Percentiles rank a stretch among this genome's conserved stretches.
phyloP scores from a whole-genome alignment of 2,888 invertebrate genomes.

The Bedellia somnulentella region DNA sequence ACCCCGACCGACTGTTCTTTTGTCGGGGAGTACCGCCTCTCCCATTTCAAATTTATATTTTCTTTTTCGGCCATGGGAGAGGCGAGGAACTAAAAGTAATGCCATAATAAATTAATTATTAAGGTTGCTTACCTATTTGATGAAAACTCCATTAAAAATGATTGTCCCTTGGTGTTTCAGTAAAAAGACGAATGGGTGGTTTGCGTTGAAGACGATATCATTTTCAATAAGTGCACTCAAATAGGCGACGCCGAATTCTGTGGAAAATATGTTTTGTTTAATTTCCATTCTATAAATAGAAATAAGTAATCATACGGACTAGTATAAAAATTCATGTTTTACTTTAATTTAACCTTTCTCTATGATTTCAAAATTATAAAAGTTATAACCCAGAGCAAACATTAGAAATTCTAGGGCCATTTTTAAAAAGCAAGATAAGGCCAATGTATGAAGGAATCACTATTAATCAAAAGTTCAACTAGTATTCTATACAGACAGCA shows the following conservation, averaged over 20 bases:
- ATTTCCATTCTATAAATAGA: too few relatives aligned
- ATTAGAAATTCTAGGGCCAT: background rate
- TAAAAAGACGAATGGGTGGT: conserved; percentile 25
- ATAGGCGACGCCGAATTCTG: conserved; percentile 13
- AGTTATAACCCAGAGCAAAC: background rate
- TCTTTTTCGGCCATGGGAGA: too few relatives aligned
- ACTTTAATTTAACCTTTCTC: background rate
- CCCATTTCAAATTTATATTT: too few relatives aligned
- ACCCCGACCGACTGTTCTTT: too few relatives aligned
- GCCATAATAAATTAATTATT: too few relatives aligned
- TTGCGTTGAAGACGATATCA: conserved; percentile 15
- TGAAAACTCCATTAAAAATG: conserved; percentile 21
- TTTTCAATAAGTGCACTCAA: conserved; percentile 11
- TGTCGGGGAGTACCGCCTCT: too few relatives aligned
- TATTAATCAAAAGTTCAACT: too few relatives aligned
- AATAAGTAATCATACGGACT: background rate
- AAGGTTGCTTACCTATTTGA: conserved; percentile 20
- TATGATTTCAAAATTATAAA: background rate
- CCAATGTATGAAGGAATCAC: too few relatives aligned
- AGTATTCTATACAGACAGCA: too few relatives aligned
- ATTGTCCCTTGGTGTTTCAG: conserved; percentile 14
- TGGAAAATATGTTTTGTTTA: conserved; percentile 6
- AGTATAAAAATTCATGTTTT: background rate
- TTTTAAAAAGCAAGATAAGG: too few relatives aligned
- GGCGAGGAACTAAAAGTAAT: too few relatives aligned